phyloP scores from a whole-genome alignment of 30 jellyfish, hydroid and myxozoan genomes.

The Cassiopea andromeda region DNA sequence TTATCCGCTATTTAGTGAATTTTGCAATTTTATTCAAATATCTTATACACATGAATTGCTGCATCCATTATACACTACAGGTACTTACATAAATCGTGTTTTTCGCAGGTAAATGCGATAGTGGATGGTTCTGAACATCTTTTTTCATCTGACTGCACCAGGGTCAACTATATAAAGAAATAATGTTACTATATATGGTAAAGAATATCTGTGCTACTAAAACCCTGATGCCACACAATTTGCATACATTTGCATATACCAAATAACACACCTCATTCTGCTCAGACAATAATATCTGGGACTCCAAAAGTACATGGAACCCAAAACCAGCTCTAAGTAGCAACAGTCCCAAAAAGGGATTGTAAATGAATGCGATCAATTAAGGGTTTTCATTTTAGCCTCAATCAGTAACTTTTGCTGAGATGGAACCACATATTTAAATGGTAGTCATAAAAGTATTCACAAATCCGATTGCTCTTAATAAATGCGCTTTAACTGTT shows the following conservation, averaged over 20 bases:
- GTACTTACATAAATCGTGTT: neutral
- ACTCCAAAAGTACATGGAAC: neutral
- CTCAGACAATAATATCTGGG: neutral
- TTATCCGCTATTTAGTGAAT: neutral
- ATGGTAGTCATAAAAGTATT: no score
- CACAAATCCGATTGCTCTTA: no score
- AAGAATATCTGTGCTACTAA: neutral
- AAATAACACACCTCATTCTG: neutral
- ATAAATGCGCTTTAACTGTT: no score
- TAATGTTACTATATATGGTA: neutral
- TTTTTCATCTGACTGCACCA: neutral
- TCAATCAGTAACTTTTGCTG: no score
- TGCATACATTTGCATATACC: no score
- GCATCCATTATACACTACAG: neutral
- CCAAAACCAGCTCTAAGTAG: neutral
- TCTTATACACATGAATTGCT: neutral
- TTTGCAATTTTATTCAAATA: neutral
- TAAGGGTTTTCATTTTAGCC: no score
- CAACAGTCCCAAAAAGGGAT: no score
- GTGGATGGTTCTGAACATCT: neutral
- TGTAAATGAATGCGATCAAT: no score
- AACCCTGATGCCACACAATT: neutral
- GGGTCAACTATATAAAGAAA: neutral
- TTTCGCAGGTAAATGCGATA: neutral
- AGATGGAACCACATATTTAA: no score